phyloP scores from a whole-genome alignment of 2,113 vertebrate species.

The Protobothrops flavoviridis region DNA sequence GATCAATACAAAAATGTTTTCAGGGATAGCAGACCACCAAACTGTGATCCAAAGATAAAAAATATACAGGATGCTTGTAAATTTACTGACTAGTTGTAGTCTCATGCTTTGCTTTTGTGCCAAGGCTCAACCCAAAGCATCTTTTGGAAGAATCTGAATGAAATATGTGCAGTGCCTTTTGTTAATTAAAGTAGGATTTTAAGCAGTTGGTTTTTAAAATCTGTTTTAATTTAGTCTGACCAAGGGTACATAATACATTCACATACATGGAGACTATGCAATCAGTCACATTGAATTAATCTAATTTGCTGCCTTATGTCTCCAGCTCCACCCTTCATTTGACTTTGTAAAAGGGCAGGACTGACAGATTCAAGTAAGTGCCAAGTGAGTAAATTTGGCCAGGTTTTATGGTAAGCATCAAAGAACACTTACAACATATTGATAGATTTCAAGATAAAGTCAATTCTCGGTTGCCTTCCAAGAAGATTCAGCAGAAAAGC shows the following conservation, averaged over 20 bases:
- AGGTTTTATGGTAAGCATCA: background rate
- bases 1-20: background rate
- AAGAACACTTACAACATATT: conserved; percentile 22
- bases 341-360: background rate
- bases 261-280: background rate
- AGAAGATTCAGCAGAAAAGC: conserved; percentile 37
- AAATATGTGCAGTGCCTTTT: background rate
- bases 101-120: background rate
- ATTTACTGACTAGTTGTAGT: background rate
- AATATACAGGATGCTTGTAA: background rate
- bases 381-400: background rate
- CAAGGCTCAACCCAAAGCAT: background rate
- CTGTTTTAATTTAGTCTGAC: background rate
- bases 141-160: background rate
- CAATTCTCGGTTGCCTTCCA: conserved; percentile 26
- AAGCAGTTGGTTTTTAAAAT: background rate
- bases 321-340: background rate
- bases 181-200: background rate
- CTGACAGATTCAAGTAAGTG: background rate
- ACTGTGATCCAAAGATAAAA: background rate
- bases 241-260: background rate
- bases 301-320: background rate
- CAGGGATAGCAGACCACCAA: background rate
- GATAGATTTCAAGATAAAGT: conserved; percentile 37
- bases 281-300: background rate